Percentiles rank a stretch among this genome's conserved stretches.
Evolutionary conservation across 2,797 vertebrate species (phyloP).

Genomic region (Garrulus glandarius): DNA sequence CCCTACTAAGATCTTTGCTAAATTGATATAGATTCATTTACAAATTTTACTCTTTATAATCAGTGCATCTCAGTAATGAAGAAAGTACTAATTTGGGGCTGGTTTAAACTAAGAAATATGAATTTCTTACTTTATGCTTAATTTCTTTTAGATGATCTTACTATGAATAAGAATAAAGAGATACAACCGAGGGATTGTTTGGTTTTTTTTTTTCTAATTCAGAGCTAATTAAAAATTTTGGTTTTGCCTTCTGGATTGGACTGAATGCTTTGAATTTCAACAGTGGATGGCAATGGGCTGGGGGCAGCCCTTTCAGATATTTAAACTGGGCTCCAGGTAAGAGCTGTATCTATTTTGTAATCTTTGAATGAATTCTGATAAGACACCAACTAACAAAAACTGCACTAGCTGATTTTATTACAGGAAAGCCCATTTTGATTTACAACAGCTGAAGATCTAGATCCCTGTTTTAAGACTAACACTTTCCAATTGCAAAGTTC

Average conservation of each 20-base stretch:
- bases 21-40: not conserved
- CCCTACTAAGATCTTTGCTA: not conserved
- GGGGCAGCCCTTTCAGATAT: constrained; percentile 87
- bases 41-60: not conserved
- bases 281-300: constrained; percentile 90
- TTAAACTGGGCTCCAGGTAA: constrained; percentile 93
- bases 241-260: constrained; percentile 86
- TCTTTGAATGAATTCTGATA: not conserved
- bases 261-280: constrained; percentile 85
- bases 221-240: constrained; percentile 79
- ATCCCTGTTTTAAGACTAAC: not conserved
- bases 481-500: not conserved
- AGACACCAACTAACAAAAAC: not conserved
- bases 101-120: not conserved
- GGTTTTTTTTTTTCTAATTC: not conserved
- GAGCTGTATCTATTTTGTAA: not conserved
- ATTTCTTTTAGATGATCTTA: not conserved
- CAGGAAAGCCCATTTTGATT: not conserved
- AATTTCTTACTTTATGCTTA: not conserved
- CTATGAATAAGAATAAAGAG: not conserved
- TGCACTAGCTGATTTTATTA: not conserved
- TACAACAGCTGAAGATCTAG: not conserved
- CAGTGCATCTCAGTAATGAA: not conserved
- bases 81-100: not conserved
- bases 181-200: not conserved